phyloP scores from a whole-genome alignment of 2,113 vertebrate species.

The Alligator mississippiensis region DNA sequence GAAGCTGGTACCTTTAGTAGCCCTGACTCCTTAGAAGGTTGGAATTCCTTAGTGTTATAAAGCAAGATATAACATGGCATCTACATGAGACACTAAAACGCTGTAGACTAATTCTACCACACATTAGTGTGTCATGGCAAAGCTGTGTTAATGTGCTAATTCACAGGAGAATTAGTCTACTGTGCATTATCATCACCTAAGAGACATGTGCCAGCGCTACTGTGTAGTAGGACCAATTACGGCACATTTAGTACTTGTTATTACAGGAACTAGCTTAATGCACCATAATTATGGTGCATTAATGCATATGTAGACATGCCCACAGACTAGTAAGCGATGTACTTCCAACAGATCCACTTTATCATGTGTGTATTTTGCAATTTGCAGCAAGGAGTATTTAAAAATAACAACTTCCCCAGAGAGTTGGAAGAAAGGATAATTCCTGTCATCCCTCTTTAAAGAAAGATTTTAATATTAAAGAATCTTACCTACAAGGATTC shows the following conservation, averaged over 20 bases:
- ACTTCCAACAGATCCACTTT: background rate
- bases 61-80: background rate
- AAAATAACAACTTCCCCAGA: background rate
- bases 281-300: too few relatives aligned
- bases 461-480: background rate
- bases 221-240: too few relatives aligned
- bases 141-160: too few relatives aligned
- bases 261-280: too few relatives aligned
- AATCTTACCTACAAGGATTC: background rate
- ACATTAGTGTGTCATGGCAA: too few relatives aligned
- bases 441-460: background rate
- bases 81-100: too few relatives aligned
- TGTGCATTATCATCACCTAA: too few relatives aligned
- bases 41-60: background rate
- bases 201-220: too few relatives aligned
- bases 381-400: background rate
- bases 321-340: background rate
- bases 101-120: too few relatives aligned
- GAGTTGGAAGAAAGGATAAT: background rate
- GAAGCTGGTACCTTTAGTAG: background rate
- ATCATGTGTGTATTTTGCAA: background rate
- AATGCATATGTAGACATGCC: too few relatives aligned
- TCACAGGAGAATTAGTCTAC: too few relatives aligned
- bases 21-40: background rate
- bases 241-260: too few relatives aligned